phyloP scores from a whole-genome alignment of 2,797 vertebrate species.

The Diplodus sargus region DNA sequence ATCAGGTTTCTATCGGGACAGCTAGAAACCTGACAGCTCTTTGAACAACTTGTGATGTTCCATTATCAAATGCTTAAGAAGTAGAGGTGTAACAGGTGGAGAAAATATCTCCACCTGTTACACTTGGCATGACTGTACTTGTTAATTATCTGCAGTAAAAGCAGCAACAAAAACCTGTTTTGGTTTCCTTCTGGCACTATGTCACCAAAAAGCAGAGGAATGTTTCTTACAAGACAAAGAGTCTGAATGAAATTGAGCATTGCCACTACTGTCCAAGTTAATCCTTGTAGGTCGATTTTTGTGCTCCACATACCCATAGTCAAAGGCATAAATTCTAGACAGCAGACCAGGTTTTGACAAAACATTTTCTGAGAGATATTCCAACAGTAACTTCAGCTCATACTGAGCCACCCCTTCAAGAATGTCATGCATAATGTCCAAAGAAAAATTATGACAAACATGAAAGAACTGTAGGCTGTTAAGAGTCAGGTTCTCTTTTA shows the following conservation, averaged over 20 bases:
- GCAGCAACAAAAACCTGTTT: constrained; percentile 3
- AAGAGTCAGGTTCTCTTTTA: neutral
- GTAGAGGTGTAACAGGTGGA: neutral
- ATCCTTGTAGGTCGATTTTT: no score
- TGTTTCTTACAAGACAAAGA: constrained; percentile 32
- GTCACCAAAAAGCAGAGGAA: constrained; percentile 42
- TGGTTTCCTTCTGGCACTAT: constrained; percentile 43
- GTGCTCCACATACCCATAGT: no score
- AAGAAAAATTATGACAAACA: constrained; percentile 31
- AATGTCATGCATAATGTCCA: constrained; percentile 47
- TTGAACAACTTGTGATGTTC: neutral
- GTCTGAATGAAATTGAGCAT: no score
- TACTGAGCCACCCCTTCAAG: constrained; percentile 38
- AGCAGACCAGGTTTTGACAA: neutral
- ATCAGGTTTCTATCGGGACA: constrained; percentile 3
- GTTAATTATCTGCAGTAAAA: neutral
- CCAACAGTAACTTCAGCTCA: neutral
- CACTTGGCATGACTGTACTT: no score
- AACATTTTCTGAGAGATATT: constrained; percentile 26
- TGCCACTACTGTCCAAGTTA: no score
- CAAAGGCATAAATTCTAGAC: constrained; percentile 19
- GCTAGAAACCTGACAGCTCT: no score
- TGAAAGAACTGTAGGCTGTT: constrained; percentile 27
- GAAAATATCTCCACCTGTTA: neutral
- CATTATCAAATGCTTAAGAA: neutral